Percentiles rank a stretch among this genome's conserved stretches.
Evolutionary conservation across 2,113 vertebrate genomes (phyloP).

Genomic region (Urocolius indicus): DNA sequence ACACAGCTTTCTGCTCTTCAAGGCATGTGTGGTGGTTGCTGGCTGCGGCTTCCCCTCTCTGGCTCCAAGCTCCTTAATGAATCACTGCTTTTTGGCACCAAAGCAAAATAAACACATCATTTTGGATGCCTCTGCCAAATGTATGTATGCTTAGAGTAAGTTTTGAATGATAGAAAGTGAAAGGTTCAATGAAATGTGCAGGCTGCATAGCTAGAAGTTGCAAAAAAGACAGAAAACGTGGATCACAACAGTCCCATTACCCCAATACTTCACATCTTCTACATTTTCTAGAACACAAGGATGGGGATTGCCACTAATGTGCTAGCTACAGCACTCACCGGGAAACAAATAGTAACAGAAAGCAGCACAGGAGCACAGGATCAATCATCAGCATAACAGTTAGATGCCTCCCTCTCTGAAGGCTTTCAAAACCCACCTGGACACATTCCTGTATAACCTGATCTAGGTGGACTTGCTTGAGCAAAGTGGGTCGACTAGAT

Average conservation of each 20-base stretch:
- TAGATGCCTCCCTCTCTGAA: not conserved
- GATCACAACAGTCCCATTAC: not conserved
- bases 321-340: not conserved
- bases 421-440: too few relatives aligned
- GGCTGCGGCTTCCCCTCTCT: not conserved
- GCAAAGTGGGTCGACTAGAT: too few relatives aligned
- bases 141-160: not conserved
- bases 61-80: constrained; percentile 53
- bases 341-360: not conserved
- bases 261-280: not conserved
- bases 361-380: not conserved
- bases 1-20: constrained; percentile 8
- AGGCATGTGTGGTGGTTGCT: constrained; percentile 4
- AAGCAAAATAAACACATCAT: constrained; percentile 60
- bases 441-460: too few relatives aligned
- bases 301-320: not conserved
- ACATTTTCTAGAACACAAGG: not conserved
- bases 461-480: too few relatives aligned
- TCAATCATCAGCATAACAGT: not conserved
- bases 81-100: constrained; percentile 41
- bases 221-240: not conserved
- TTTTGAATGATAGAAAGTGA: not conserved
- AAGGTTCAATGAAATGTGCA: constrained; percentile 36
- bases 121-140: constrained; percentile 10
- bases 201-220: not conserved